Evolutionary conservation across 2,888 invertebrate genomes (phyloP), one percentile per base, ranked within the genome.

Genomic region (Saturnia japonica): DNA sequence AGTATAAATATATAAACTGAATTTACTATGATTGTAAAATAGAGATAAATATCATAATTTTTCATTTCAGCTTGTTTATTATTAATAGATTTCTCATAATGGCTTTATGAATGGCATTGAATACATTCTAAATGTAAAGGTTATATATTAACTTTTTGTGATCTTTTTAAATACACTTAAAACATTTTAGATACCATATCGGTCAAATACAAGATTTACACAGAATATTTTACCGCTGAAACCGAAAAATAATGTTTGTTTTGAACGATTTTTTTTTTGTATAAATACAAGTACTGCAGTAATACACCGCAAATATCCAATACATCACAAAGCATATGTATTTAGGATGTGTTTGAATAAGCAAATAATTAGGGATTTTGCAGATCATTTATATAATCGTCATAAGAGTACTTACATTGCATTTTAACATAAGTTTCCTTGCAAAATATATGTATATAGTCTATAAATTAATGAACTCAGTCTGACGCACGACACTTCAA

Each of bases 401-500:
- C 22, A 54, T 2, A 9, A 11, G 54, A 51, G 19, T 51, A 9
- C n/a, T 51, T 51, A 9, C 8, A 51, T 51, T 16, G n/a, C 51
- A 47, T 51, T 54, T 22, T 28, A 60, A 60, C 11, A 60, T 60
- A 60, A 60, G 28, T 60, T 60, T 25, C 6, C 57, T 12, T 16
- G 6, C 28, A 60, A 28, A 60, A 12, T 60, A 28, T 28, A 60
- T 60, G 14, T 60, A 60, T 28, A 28, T 28, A 60, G 57, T 60
- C 57, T 28, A 28, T 57, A 60, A 40, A 19, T 40, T n/a, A 64
- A 64, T 34, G 54, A 54, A 71, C 40, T 70, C 71, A 67, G 67
- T 70, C 73, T 68, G 67, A 60, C 67, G 54, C 70, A 71, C 67
- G 68, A 69, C 57, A 47, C 16, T 68, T 68, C 25, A 12, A 9